Evolutionary conservation across 2,888 invertebrate species (phyloP), one percentile per base, ranked within the genome.

Genomic region (Orgyia antiqua): DNA sequence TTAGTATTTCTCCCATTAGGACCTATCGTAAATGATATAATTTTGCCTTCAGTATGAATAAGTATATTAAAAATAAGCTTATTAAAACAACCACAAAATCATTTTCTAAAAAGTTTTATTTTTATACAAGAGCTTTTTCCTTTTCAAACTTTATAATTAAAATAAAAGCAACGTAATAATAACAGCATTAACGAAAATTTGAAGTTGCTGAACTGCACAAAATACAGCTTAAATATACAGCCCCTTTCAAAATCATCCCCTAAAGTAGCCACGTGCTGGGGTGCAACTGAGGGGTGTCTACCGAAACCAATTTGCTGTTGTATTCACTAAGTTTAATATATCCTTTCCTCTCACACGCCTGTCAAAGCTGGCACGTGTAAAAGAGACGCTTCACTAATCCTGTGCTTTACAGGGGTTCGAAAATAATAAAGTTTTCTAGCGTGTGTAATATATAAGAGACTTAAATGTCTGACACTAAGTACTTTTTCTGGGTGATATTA

Each of bases 271-370:
- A 77, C 79, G 80, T 71, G 79, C 70, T 79, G 59, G 54, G 65
- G 61, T 60, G 63, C 66, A 54, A 68, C 67, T 58, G 53, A 59
- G 58, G 64, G 68, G 74, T 73, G 74, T 53, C 45, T 53, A 67
- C 67, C 49, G 60, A 67, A 70, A 74, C 71, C 73, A 77, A 79
- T 79, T 78, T 69, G 68, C 68, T 67, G 68, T 71, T 75, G 63
- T 70, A 45, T 53, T 60, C 62, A 48, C 51, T 68, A 68, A 68
- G 61, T 67, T 50, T 57, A 51, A 41, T 38, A 54, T 41, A 29
- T 23, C 45, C 40, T 28, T 65, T 68, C 43, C 57, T 42, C 44
- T 68, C 58, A 36, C 51, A 48, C 60, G 26, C 28, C 32, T 39
- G 24, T 25, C 19, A 44, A 43, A 36, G 38, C 29, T 19, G 19